A percentile compares a stretch with the other conserved stretches of the same genome.
Conservation (phyloP, 1,140 invertebrate genomes). For the Drosophila paulistorum region DNA sequence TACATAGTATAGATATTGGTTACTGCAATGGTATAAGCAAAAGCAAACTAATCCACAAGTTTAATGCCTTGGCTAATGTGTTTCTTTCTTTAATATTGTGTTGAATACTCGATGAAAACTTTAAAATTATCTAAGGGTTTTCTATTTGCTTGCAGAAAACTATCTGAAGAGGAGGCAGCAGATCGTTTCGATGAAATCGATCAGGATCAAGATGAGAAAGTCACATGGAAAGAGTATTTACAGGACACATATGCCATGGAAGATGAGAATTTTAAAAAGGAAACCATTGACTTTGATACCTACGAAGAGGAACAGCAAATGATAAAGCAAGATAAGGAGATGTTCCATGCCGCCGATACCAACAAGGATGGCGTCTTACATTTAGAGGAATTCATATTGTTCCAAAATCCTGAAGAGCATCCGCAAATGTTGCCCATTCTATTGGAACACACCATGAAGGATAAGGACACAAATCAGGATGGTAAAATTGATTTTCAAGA, state of each 20-base stretch:
- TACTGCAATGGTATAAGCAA: constrained; percentile 29
- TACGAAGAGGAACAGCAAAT: constrained; percentile 84
- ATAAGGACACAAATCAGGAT: constrained; percentile 94
- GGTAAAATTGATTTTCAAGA: constrained; percentile 92
- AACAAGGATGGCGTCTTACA: constrained; percentile 92
- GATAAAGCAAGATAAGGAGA: constrained; percentile 91
- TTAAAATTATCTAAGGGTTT: constrained; percentile 2
- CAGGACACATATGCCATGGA: constrained; percentile 91
- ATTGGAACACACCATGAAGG: constrained; percentile 91
- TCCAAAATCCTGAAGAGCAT: constrained; percentile 97
- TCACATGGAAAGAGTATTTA: constrained; percentile 96
- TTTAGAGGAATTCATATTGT: constrained; percentile 92
- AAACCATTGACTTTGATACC: constrained; percentile 83
- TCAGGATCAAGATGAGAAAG: constrained; percentile 90
- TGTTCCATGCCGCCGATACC: constrained; percentile 94
- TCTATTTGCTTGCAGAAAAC: constrained; percentile 85
- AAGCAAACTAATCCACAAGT: constrained; percentile 13
- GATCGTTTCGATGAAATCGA: constrained; percentile 95
- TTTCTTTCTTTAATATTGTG: constrained; percentile 28
- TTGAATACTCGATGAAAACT: neutral
- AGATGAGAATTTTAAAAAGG: constrained; percentile 83
- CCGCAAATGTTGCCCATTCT: constrained; percentile 93
- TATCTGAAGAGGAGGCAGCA: constrained; percentile 94
- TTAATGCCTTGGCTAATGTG: constrained; percentile 27
- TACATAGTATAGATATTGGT: neutral